Base-by-base conservation (phyloP, 2,888 invertebrate species). In the Arge pagana region DNA sequence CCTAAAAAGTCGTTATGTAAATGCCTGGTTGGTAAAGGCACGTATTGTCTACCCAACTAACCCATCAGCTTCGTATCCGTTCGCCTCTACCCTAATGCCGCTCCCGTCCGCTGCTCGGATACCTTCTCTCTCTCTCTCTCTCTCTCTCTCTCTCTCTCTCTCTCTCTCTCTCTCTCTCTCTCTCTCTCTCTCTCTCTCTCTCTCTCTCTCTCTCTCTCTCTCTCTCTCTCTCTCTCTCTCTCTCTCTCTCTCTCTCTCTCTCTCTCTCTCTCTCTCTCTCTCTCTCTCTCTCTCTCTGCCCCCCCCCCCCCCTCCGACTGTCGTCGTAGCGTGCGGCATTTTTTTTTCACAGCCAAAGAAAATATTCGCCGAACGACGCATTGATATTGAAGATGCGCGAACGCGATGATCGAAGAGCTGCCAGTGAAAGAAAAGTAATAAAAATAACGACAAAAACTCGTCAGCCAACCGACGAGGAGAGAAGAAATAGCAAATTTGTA, bases 1-100 rank as follows among this genome's bases (percentile, higher is more conserved):
- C 63, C 59, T 61, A 68, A 72, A 71, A 71, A 72, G 72, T 66
- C 65, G 72, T 72, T 71, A 72, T 72, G 72, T 64, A 71, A 72
- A 72, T 70, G 65, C 57, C 55, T 55, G 54, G 50, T 50, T 35
- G 31, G 45, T 45, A 23, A 35, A 31, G 45, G 45, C 45, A 45
- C 45, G 35, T 45, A 45, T 45, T 45, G 45, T 33, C 45, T 45
- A 33, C 45, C 43, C 43, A 31, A 18, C 19, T n/a, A 15, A 26
- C 41, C 24, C 41, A 13, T 18, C 30, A 18, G 19, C 13, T 19
- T 18, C 33, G 3, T 10, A 24, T 4, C 30, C 31, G 33, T 23
- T 45, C 31, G 35, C 45, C 45, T n/a, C 45, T 33, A 45, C 45
- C 45, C 45, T 35, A 21, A 23, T 24, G 21, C 37, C 28, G 8